These are phyloP conservation scores for Patella caerulea DNA, from an alignment of 2,888 invertebrate genomes.

Conservation along the genomic window DNA sequence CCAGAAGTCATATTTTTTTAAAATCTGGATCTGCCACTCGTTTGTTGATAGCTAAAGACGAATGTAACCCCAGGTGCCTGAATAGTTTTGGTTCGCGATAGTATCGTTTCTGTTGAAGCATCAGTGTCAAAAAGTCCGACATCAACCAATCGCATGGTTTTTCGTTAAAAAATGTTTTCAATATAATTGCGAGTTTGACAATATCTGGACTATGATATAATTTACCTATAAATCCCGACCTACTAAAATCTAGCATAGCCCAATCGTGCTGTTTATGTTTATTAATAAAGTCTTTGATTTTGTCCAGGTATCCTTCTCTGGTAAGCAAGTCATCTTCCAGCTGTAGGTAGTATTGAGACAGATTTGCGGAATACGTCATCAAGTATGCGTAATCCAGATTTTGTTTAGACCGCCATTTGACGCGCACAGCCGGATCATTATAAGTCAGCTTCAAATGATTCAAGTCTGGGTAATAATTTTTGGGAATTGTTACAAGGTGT, in stretches of 20 bases:
- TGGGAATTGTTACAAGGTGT: slow-evolving; percentile 62
- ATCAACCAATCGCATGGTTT: slow-evolving; percentile 50
- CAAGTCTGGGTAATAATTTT: slow-evolving; percentile 54
- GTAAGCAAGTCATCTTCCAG: slow-evolving; percentile 71
- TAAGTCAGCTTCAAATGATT: slow-evolving; percentile 55
- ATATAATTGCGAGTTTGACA: slow-evolving; percentile 52
- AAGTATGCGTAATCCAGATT: slow-evolving; percentile 71
- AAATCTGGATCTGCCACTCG: slow-evolving; percentile 26
- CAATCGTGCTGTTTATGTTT: slow-evolving; percentile 30
- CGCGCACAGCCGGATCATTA: slow-evolving; percentile 63
- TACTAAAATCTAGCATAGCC: slow-evolving; percentile 50
- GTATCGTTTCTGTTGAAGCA: slow-evolving; percentile 40
- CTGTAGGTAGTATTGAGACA: slow-evolving; percentile 67
- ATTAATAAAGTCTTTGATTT: slow-evolving; percentile 65
- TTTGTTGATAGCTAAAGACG: slow-evolving; percentile 46
- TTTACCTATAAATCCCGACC: slow-evolving; percentile 56
- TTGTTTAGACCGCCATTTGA: slow-evolving; percentile 71
- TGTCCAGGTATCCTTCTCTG: slow-evolving; percentile 60
- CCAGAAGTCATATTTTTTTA: too few relatives aligned
- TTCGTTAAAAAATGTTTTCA: slow-evolving; percentile 55
- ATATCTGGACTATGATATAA: slow-evolving; percentile 47
- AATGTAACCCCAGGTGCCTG: slow-evolving; percentile 49
- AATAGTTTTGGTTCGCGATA: slow-evolving; percentile 41
- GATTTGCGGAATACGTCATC: slow-evolving; percentile 59
- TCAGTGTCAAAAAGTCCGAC: slow-evolving; percentile 35